Evolutionary conservation across 2,797 vertebrate genomes (phyloP).

Genomic region (Gymnodraco acuticeps): DNA sequence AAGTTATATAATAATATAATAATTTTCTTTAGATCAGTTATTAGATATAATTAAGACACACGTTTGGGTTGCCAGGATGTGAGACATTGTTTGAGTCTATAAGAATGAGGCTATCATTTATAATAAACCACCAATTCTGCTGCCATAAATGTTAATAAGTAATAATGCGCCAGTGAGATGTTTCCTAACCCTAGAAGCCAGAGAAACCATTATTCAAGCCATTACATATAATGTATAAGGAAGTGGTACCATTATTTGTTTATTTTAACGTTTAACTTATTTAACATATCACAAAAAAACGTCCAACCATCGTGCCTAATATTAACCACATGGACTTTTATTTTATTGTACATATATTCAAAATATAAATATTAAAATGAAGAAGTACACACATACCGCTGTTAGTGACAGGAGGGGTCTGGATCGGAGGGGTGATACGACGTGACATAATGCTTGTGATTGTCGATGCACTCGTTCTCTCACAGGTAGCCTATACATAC

Average conservation of each 20-base stretch:
- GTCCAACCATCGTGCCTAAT: neutral
- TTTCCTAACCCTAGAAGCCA: neutral
- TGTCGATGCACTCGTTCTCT: slow-evolving; percentile 21
- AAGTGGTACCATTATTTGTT: neutral
- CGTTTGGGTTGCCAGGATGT: neutral
- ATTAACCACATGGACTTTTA: neutral
- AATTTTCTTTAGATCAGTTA: neutral
- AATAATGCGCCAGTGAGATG: neutral
- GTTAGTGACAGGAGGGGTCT: neutral
- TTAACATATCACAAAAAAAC: neutral
- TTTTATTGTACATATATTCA: neutral
- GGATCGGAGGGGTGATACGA: slow-evolving; percentile 10
- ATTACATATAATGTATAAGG: neutral
- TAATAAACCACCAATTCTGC: neutral
- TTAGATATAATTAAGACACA: neutral
- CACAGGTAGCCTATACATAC: slow-evolving; percentile 50
- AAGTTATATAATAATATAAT: too few relatives aligned
- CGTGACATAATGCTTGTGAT: neutral
- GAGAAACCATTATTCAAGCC: neutral
- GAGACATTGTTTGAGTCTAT: neutral
- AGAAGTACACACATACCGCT: slow-evolving; percentile 60
- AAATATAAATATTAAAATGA: neutral
- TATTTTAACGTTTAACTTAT: neutral
- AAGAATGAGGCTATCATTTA: neutral
- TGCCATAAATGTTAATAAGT: neutral